Conservation (phyloP, 2,888 invertebrate species). For the Nephrotoma appendiculata region DNA sequence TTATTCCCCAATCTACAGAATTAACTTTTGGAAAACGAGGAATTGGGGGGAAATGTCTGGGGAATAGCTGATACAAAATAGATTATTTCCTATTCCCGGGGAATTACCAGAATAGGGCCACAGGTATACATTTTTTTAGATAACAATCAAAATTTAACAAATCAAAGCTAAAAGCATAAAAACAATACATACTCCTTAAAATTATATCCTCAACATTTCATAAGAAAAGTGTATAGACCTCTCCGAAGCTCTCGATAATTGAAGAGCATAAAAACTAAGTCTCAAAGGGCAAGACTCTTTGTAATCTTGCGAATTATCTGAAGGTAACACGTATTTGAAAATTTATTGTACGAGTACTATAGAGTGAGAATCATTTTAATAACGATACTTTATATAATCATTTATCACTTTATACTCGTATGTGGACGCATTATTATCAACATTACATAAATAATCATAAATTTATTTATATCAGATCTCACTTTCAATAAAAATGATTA, state of each 20-base stretch:
- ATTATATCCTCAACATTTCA: background rate
- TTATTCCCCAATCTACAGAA: no score
- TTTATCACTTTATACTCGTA: no score
- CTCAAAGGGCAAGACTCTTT: background rate
- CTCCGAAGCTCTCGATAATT: background rate
- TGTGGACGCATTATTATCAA: background rate
- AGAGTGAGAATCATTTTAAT: no score
- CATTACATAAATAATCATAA: background rate
- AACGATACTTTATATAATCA: no score
- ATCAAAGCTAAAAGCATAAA: background rate
- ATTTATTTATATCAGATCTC: background rate
- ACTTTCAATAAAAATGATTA: background rate
- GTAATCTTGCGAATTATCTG: background rate
- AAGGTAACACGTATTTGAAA: background rate
- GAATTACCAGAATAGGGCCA: no score
- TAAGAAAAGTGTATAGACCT: background rate
- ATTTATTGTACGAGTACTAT: no score
- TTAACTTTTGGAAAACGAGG: no score
- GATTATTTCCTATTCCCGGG: no score
- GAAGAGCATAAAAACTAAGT: background rate
- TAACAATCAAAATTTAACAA: background rate
- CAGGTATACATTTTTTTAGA: background rate
- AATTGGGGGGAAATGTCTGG: no score
- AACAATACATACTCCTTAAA: background rate
- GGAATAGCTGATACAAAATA: no score